phyloP scores from a whole-genome alignment of 2,113 vertebrate species.

The Cebidichthys violaceus region DNA sequence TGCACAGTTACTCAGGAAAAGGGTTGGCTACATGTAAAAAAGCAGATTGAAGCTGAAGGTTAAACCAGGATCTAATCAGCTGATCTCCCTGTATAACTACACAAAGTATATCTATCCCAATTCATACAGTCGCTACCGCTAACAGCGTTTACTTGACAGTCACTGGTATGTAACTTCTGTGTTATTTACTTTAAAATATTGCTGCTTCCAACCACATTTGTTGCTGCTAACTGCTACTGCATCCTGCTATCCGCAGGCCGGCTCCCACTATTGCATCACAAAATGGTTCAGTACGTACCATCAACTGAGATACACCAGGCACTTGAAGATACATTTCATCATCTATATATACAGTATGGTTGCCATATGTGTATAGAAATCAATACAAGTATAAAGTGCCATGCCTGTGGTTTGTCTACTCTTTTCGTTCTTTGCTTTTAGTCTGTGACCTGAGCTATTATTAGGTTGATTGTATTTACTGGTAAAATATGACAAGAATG shows the following conservation, averaged over 20 bases:
- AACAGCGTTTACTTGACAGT: not conserved
- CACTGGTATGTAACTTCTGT: not conserved
- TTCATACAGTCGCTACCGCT: not conserved
- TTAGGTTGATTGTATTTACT: not conserved
- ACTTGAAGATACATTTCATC: not conserved
- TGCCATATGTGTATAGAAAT: not conserved
- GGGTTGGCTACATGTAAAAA: not conserved
- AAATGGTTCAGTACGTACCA: not conserved
- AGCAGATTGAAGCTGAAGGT: not conserved
- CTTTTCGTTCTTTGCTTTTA: not conserved
- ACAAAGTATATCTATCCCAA: not conserved
- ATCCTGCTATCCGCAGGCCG: not conserved
- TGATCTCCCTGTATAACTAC: not conserved
- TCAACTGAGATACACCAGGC: not conserved
- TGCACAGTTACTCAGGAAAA: not conserved
- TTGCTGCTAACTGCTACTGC: not conserved
- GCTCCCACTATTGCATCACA: not conserved
- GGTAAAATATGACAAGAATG: conserved; percentile 12
- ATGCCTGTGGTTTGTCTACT: not conserved
- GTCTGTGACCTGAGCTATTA: not conserved
- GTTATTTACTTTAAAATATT: not conserved
- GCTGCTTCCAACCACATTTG: not conserved
- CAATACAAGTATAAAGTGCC: not conserved
- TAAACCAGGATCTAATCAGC: conserved; percentile 1
- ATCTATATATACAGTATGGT: not conserved